These are phyloP conservation scores for Onthophagus sagittarius DNA, from an alignment of 2,888 invertebrate genomes.

Conservation along the genomic window DNA sequence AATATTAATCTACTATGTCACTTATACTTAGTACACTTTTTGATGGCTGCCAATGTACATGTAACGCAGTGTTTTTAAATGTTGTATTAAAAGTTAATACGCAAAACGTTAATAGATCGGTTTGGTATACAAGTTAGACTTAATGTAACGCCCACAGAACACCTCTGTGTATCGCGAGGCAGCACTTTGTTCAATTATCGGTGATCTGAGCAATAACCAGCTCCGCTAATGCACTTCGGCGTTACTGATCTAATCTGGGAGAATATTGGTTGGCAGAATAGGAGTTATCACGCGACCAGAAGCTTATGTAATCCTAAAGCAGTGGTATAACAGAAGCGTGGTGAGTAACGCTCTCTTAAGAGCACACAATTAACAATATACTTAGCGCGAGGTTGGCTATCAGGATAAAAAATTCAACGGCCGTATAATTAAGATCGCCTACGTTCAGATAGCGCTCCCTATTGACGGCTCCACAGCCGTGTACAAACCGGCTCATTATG, in stretches of 20 bases:
- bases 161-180: background rate
- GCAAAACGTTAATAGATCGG: background rate
- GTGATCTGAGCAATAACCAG: background rate
- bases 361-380: slow-evolving; percentile 7
- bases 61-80: too few species aligned
- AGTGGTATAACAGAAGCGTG: background rate
- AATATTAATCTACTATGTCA: too few species aligned
- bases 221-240: background rate
- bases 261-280: background rate
- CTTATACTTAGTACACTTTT: too few species aligned
- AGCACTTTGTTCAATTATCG: background rate
- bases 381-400: background rate
- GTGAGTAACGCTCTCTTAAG: slow-evolving; percentile 1
- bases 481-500: slow-evolving; percentile 5
- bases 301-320: background rate
- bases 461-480: background rate
- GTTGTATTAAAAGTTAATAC: background rate
- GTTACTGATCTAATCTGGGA: background rate
- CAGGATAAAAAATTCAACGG: background rate
- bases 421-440: slow-evolving; percentile 14
- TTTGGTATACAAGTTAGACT: background rate
- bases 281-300: slow-evolving; percentile 9
- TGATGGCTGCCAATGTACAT: too few species aligned
- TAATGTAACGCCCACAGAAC: background rate
- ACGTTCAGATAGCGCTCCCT: slow-evolving; percentile 5